Conservation (phyloP, 2,888 invertebrate species). For the Ophioninae sp. region DNA sequence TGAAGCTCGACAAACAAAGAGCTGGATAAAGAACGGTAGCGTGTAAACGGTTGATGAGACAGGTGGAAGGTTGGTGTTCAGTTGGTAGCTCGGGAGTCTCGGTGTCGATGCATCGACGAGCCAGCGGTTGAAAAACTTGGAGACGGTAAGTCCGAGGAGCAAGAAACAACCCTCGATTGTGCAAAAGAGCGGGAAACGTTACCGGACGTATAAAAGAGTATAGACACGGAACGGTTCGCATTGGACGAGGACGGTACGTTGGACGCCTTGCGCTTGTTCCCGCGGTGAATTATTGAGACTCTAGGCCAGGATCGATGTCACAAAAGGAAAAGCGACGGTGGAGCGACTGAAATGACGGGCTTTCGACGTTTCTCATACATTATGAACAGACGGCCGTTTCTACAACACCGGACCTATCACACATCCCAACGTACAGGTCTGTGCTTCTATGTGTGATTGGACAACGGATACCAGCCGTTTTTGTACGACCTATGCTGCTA, state of each 20-base stretch:
- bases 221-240: conserved; percentile 21
- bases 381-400: conserved; percentile 76
- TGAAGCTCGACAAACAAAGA: background rate
- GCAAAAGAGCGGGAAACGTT: conserved; percentile 10
- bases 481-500: conserved; percentile 7
- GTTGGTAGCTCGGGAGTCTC: background rate
- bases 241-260: conserved; percentile 47
- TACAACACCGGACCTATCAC: conserved; percentile 70
- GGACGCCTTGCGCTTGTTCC: conserved; percentile 78
- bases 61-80: background rate
- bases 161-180: conserved; percentile 29
- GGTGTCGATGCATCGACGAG: conserved; percentile 16
- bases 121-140: conserved; percentile 27
- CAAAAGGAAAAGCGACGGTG: conserved; percentile 77
- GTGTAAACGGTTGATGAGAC: conserved; percentile 30
- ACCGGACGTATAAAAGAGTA: background rate
- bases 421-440: conserved; percentile 60
- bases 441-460: conserved; percentile 61
- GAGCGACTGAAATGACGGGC: conserved; percentile 80
- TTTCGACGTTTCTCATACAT: conserved; percentile 78
- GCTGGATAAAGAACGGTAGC: background rate
- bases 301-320: conserved; percentile 79
- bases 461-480: conserved; percentile 33
- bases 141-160: conserved; percentile 18
- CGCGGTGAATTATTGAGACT: conserved; percentile 80